These are phyloP conservation scores for Enteromius thamalakanensis DNA, from an alignment of 2,797 vertebrate species.

Conservation along the genomic window DNA sequence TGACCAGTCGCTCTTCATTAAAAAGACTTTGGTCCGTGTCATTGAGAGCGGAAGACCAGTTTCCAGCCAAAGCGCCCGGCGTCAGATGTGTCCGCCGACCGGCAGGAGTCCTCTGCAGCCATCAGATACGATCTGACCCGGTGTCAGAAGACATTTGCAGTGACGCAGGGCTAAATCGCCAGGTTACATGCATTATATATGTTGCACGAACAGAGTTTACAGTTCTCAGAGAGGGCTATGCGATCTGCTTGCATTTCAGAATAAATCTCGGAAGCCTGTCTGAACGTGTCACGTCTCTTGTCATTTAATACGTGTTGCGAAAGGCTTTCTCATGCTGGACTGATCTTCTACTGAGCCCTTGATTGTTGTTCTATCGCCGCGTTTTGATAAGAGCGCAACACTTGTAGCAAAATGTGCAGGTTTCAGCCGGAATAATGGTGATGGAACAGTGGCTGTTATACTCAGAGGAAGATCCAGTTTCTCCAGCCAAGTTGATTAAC, in stretches of 20 bases:
- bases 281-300: constrained; percentile 74
- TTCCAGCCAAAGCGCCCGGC: constrained; percentile 67
- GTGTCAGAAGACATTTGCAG: constrained; percentile 65
- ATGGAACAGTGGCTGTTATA: not conserved
- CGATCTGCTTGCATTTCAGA: constrained; percentile 74
- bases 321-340: constrained; percentile 71
- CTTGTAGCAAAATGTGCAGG: not conserved
- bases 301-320: constrained; percentile 76
- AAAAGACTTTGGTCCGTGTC: constrained; percentile 69
- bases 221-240: constrained; percentile 73
- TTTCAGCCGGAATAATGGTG: not conserved
- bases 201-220: constrained; percentile 76
- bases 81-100: constrained; percentile 63
- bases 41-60: constrained; percentile 69
- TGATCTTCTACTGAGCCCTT: constrained; percentile 48
- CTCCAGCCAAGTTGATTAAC: constrained; percentile 23
- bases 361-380: not conserved
- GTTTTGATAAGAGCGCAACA: not conserved
- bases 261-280: constrained; percentile 79
- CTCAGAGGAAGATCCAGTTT: not conserved
- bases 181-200: constrained; percentile 69
- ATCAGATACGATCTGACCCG: constrained; percentile 58
- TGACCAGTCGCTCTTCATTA: constrained; percentile 69
- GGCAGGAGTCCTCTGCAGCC: constrained; percentile 53
- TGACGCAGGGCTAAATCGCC: constrained; percentile 52